These are phyloP conservation scores for Leptopilina clavipes DNA, from an alignment of 1,140 invertebrate species.

Conservation along the genomic window DNA sequence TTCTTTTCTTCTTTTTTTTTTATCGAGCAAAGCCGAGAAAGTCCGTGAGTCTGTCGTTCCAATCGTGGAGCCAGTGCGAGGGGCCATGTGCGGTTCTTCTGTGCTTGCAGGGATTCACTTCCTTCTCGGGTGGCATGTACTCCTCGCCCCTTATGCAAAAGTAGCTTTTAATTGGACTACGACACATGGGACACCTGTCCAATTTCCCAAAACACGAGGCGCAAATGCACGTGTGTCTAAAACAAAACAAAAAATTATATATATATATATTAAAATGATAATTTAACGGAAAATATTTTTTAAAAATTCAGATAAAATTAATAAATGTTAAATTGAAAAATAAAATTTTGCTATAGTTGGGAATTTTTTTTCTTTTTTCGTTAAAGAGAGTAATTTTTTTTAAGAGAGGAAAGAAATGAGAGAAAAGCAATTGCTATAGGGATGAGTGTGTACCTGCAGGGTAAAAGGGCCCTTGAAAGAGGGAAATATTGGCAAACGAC, in stretches of 20 bases:
- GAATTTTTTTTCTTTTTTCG: too few relatives aligned
- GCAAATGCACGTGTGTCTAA: constrained; percentile 88
- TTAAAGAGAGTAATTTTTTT: too few relatives aligned
- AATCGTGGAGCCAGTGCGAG: constrained; percentile 78
- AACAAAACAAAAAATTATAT: constrained; percentile 4
- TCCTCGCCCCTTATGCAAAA: constrained; percentile 86
- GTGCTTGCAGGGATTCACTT: constrained; percentile 70
- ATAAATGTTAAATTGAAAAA: too few relatives aligned
- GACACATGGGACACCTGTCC: constrained; percentile 88
- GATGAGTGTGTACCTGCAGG: constrained; percentile 74
- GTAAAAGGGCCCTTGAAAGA: constrained; percentile 84
- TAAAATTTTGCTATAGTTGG: too few relatives aligned
- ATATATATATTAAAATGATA: background rate
- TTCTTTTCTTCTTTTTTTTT: constrained; percentile 24
- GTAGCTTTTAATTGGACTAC: constrained; percentile 86
- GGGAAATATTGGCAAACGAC: constrained; percentile 87
- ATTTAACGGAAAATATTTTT: background rate
- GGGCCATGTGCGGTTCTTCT: constrained; percentile 64
- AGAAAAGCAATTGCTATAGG: constrained; percentile 53
- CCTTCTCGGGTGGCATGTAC: constrained; percentile 79
- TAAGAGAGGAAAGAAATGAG: constrained; percentile 33
- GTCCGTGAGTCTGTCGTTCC: constrained; percentile 79
- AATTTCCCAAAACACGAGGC: constrained; percentile 82
- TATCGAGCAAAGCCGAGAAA: constrained; percentile 78
- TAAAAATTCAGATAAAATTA: too few relatives aligned